phyloP scores from a whole-genome alignment of 2,797 vertebrate species.

The Premnoplex brunnescens region DNA sequence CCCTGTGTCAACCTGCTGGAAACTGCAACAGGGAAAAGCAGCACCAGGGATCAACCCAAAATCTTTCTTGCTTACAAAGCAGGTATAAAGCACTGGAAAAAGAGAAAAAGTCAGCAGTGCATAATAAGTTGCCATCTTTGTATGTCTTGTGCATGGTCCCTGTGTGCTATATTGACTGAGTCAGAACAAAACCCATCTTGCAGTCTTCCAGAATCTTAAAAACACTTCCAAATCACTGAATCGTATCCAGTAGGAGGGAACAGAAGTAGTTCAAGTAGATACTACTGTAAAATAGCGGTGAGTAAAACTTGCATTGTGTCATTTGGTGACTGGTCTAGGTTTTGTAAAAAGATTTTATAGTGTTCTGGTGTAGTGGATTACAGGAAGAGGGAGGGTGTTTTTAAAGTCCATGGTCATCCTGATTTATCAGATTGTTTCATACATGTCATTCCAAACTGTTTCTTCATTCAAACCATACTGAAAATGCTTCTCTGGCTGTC shows the following conservation, averaged over 20 bases:
- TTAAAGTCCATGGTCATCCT: background rate
- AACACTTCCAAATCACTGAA: background rate
- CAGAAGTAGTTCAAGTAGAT: background rate
- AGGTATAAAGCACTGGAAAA: background rate
- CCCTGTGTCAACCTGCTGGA: background rate
- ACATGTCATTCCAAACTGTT: background rate
- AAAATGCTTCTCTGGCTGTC: background rate
- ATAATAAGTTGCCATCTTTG: background rate
- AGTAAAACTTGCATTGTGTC: background rate
- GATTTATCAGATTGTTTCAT: background rate
- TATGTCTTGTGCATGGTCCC: fast-evolving
- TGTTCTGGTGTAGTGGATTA: background rate
- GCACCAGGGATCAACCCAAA: background rate
- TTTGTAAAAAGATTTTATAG: background rate
- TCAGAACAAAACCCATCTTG: background rate
- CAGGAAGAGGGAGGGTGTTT: background rate
- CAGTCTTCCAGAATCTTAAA: background rate
- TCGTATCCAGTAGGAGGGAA: background rate
- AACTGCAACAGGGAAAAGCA: background rate
- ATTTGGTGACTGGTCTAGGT: background rate
- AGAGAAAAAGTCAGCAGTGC: background rate
- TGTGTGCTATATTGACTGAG: background rate
- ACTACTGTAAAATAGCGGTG: background rate
- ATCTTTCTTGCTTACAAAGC: background rate
- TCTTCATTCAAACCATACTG: background rate